Percentiles rank a stretch among this genome's conserved stretches.
These are phyloP conservation scores for Brotula barbata DNA, from an alignment of 2,797 vertebrate species.

Conservation along the genomic window DNA sequence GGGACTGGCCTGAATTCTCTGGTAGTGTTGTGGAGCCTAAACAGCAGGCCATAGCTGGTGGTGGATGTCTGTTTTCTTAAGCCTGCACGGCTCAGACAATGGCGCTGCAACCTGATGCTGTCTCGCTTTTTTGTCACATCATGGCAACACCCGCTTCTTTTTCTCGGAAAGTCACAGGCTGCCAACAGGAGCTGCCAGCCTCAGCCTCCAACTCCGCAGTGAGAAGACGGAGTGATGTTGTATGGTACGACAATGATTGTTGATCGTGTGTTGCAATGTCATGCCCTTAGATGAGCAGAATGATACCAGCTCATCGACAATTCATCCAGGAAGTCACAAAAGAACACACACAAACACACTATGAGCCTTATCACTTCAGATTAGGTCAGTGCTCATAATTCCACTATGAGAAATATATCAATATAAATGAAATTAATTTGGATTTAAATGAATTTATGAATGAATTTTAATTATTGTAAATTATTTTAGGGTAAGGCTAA, in stretches of 20 bases:
- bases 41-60: constrained; percentile 48
- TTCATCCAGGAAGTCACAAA: too few relatives aligned
- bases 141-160: constrained; percentile 16
- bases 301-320: too few relatives aligned
- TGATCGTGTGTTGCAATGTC: constrained; percentile 22
- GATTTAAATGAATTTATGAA: too few relatives aligned
- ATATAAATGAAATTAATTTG: too few relatives aligned
- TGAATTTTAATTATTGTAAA: too few relatives aligned
- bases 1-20: constrained; percentile 22
- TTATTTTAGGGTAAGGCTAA: too few relatives aligned
- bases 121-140: constrained; percentile 43
- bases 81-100: constrained; percentile 43
- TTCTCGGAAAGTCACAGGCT: constrained; percentile 12
- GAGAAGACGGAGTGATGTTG: constrained; percentile 14
- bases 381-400: too few relatives aligned
- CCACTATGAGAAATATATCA: too few relatives aligned
- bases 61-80: constrained; percentile 50
- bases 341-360: too few relatives aligned
- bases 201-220: constrained; percentile 2
- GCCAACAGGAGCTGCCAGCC: constrained; percentile 31
- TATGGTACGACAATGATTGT: not conserved
- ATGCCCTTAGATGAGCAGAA: not conserved
- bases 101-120: constrained; percentile 35
- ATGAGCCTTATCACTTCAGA: too few relatives aligned
- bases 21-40: constrained; percentile 40